Evolutionary conservation across 2,113 vertebrate genomes (phyloP).

Genomic region (Podarcis raffonei): DNA sequence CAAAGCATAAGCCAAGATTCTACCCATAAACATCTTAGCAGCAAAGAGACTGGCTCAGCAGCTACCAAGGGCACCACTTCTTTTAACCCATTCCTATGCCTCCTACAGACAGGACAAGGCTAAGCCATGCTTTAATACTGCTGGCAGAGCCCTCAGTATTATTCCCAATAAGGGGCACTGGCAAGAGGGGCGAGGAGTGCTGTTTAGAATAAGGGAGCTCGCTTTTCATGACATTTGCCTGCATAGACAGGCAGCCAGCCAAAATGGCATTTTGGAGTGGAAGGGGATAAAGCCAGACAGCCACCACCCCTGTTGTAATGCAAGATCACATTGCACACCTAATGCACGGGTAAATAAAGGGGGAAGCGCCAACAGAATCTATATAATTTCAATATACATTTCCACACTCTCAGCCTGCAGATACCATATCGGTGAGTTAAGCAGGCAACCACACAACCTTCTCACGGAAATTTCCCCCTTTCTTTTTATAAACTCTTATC

Average conservation of each 20-base stretch:
- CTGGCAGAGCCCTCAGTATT: too few species aligned
- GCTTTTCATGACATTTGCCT: not conserved
- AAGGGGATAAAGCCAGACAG: not conserved
- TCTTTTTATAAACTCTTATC: not conserved
- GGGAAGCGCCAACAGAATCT: not conserved
- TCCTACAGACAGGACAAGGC: not conserved
- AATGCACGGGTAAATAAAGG: not conserved
- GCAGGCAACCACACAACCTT: not conserved
- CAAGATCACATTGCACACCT: not conserved
- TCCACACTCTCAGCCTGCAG: not conserved
- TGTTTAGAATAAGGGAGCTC: not conserved
- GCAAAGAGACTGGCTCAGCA: conserved; percentile 39
- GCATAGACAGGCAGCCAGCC: not conserved
- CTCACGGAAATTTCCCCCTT: not conserved
- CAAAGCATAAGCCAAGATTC: conserved; percentile 52
- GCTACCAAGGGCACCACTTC: conserved; percentile 26
- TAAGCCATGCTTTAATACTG: not conserved
- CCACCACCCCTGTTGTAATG: not conserved
- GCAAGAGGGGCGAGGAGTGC: not conserved
- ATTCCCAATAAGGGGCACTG: too few species aligned
- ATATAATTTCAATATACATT: not conserved
- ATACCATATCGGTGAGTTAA: not conserved
- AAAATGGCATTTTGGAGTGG: not conserved
- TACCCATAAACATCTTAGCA: conserved; percentile 50
- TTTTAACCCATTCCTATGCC: not conserved